Evolutionary conservation across 2,888 invertebrate species (phyloP).

Genomic region (Alloplasta piceator): DNA sequence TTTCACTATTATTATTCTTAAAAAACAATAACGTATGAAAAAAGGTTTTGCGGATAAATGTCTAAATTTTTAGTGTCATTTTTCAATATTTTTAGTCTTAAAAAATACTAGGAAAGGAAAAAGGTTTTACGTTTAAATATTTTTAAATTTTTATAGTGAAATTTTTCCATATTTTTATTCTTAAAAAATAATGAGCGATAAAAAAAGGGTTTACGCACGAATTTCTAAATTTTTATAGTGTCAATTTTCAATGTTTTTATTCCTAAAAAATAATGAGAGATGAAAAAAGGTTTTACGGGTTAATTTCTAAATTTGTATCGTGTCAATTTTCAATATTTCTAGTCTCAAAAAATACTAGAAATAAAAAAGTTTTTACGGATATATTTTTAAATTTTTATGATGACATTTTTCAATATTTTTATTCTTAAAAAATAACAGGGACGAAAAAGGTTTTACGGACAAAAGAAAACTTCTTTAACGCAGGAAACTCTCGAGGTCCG

Average conservation of each 20-base stretch:
- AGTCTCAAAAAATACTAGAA: too few relatives aligned
- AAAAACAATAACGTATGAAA: too few relatives aligned
- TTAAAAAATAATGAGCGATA: too few relatives aligned
- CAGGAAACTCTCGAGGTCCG: conserved; percentile 4
- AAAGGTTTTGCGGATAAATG: too few relatives aligned
- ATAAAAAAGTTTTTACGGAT: too few relatives aligned
- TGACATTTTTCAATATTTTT: background rate
- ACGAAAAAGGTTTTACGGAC: too few relatives aligned
- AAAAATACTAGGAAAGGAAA: too few relatives aligned
- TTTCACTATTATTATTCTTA: background rate
- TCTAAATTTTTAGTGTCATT: background rate
- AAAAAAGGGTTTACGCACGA: too few relatives aligned
- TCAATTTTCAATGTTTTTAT: background rate
- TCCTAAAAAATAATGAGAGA: too few relatives aligned
- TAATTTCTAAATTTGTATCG: background rate
- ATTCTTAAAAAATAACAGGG: too few relatives aligned
- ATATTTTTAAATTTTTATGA: background rate
- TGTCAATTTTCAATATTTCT: background rate
- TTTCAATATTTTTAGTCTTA: background rate
- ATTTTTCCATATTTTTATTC: conserved; percentile 1
- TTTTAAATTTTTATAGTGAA: background rate
- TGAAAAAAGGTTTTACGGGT: too few relatives aligned
- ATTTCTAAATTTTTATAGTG: background rate
- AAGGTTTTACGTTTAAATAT: too few relatives aligned
- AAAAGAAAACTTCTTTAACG: conserved; percentile 2